These are phyloP conservation scores for Sciurus niger DNA, from an alignment of 2,113 vertebrate species.

Conservation along the genomic window DNA sequence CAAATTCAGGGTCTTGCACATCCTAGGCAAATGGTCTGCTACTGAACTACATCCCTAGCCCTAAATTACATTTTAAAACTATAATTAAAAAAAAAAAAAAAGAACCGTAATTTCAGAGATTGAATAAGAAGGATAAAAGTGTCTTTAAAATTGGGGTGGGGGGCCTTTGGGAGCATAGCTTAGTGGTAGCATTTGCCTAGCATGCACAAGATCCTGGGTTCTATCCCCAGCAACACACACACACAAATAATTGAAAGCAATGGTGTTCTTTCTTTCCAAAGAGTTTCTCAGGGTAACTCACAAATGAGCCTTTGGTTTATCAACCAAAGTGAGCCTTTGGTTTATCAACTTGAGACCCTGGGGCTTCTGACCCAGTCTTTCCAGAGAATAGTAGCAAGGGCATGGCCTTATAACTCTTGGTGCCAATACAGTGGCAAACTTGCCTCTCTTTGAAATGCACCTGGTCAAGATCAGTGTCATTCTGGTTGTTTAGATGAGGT, in stretches of 20 bases:
- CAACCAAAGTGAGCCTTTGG: not conserved
- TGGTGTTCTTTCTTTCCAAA: not conserved
- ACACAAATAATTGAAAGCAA: not conserved
- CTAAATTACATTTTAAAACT: slow-evolving; percentile 38
- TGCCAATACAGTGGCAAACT: not conserved
- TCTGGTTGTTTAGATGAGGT: not conserved
- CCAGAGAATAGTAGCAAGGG: not conserved
- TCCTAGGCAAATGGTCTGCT: not conserved
- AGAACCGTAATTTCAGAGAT: not conserved
- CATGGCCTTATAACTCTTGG: not conserved
- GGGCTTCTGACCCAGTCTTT: not conserved
- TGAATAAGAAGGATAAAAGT: not conserved
- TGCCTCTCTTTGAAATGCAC: not conserved
- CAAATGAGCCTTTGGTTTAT: not conserved
- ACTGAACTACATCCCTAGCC: not conserved
- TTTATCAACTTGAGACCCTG: not conserved
- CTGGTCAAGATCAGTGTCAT: not conserved
- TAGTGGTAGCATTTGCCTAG: not conserved
- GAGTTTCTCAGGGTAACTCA: not conserved
- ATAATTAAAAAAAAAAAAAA: not conserved
- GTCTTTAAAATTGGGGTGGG: not conserved
- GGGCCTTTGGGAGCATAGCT: not conserved
- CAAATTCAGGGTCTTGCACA: not conserved
- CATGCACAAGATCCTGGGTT: not conserved
- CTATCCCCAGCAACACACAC: not conserved